phyloP scores from a whole-genome alignment of 2,888 invertebrate genomes.

The Gasteruption jaculator region DNA sequence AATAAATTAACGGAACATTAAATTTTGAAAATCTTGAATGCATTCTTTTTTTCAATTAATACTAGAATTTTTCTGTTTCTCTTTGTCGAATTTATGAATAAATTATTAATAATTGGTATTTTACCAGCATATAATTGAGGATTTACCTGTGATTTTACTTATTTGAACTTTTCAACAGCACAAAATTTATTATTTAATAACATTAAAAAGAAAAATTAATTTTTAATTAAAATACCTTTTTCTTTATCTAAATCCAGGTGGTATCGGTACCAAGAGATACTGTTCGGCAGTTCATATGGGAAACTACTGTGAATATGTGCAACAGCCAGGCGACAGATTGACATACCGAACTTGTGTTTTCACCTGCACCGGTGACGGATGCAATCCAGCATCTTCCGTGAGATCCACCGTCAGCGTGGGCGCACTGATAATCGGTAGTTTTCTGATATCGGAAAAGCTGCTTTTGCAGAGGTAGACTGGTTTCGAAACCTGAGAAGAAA shows the following conservation, averaged over 20 bases:
- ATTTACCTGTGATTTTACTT: not conserved
- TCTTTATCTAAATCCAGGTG: conserved; percentile 68
- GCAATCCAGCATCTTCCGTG: conserved; percentile 63
- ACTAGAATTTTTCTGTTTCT: not conserved
- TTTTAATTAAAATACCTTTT: not conserved
- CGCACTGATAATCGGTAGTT: no score
- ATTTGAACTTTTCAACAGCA: not conserved
- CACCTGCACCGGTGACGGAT: conserved; percentile 79
- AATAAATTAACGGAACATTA: no score
- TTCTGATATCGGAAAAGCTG: no score
- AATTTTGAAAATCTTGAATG: no score
- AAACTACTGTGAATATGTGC: conserved; percentile 84
- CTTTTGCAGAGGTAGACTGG: no score
- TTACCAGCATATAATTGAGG: not conserved
- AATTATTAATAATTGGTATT: no score
- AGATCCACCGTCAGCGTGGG: no score
- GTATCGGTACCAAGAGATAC: conserved; percentile 81
- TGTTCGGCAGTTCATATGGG: conserved; percentile 84
- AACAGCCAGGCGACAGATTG: conserved; percentile 78
- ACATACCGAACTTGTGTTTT: conserved; percentile 84
- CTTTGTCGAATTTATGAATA: no score
- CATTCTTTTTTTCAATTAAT: no score
- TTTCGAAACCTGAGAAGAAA: no score
- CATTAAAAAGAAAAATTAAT: not conserved
- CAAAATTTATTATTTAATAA: not conserved